Percentiles rank a stretch among this genome's conserved stretches.
Conservation (phyloP, 2,888 invertebrate species). For the Noctua comes region DNA sequence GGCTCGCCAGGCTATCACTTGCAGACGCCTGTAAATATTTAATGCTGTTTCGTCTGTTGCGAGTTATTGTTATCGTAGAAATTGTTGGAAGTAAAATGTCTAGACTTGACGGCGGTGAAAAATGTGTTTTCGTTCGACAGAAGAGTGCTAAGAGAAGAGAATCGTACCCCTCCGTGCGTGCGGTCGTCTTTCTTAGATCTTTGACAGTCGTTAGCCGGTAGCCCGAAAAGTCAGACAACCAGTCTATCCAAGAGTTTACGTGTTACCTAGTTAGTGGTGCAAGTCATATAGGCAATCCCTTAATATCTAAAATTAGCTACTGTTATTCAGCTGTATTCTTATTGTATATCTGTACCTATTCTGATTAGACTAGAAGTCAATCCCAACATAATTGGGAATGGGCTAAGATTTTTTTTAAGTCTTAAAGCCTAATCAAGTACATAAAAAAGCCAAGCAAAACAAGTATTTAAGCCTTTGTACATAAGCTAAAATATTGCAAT, state of each 20-base stretch:
- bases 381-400: no score
- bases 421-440: no score
- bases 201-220: background rate
- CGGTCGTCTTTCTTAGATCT: no score
- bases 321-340: background rate
- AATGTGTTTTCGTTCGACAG: background rate
- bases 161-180: background rate
- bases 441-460: no score
- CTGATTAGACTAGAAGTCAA: no score
- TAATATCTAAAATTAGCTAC: no score
- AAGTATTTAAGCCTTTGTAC: no score
- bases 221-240: background rate
- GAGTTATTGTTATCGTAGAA: constrained; percentile 13
- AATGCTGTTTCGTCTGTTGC: constrained; percentile 13
- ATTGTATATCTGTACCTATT: no score
- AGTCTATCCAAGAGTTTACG: background rate
- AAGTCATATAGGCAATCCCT: no score
- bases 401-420: no score
- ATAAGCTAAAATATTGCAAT: no score
- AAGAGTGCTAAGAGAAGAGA: background rate
- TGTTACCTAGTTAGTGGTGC: background rate
- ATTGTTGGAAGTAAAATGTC: constrained; percentile 8
- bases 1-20: constrained; percentile 19
- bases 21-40: constrained; percentile 44
- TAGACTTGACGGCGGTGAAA: background rate